Evolutionary conservation across 2,888 invertebrate genomes (phyloP).

Genomic region (Micoletzkya japonica): DNA sequence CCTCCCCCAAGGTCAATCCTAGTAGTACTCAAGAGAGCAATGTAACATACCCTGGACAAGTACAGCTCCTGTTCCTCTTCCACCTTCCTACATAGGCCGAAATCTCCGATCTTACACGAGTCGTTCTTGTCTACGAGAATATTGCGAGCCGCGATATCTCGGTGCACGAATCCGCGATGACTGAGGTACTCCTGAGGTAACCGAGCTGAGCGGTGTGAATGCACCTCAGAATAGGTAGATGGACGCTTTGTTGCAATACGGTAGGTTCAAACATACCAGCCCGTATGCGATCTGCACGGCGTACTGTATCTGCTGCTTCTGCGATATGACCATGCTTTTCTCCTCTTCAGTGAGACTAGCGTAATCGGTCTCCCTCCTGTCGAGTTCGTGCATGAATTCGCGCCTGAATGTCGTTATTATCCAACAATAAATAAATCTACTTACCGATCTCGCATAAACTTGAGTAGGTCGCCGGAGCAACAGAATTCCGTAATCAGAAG

Average conservation of each 20-base stretch:
- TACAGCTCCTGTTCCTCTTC: constrained; percentile 11
- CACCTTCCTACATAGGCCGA: constrained; percentile 19
- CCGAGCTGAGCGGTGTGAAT: background rate
- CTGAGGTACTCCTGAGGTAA: constrained; percentile 9
- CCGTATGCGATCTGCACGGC: constrained; percentile 22
- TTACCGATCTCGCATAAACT: constrained; percentile 63
- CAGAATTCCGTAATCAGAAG: constrained; percentile 22
- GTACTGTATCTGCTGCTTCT: constrained; percentile 21
- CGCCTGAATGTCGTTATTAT: constrained; percentile 8
- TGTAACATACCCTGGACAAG: constrained; percentile 2
- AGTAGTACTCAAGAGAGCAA: background rate
- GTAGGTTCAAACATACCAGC: background rate
- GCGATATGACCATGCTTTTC: constrained; percentile 20
- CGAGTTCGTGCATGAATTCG: constrained; percentile 12
- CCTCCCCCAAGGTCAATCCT: too few relatives aligned
- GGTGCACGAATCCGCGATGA: constrained; percentile 8
- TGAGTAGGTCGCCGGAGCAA: constrained; percentile 11
- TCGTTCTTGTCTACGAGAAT: constrained; percentile 18
- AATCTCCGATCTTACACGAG: constrained; percentile 13
- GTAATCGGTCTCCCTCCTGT: background rate
- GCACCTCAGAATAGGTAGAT: background rate
- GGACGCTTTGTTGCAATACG: background rate
- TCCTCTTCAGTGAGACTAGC: too few relatives aligned
- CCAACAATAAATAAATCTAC: too few relatives aligned
- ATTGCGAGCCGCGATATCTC: constrained; percentile 23